Evolutionary conservation across 2,113 vertebrate genomes (phyloP).

Genomic region (Onychostoma macrolepis): DNA sequence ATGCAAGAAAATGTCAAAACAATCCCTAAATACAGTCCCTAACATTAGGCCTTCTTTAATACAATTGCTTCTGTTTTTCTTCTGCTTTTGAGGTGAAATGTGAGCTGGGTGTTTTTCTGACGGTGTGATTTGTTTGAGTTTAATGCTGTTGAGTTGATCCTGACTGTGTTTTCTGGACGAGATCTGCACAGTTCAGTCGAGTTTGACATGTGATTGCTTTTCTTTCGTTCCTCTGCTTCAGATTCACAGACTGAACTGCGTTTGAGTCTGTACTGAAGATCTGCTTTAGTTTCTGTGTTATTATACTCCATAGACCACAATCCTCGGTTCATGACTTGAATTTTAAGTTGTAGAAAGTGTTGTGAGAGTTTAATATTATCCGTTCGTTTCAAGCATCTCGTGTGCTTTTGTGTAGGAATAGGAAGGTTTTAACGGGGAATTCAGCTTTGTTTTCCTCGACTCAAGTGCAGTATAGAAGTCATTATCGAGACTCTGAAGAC

Average conservation of each 20-base stretch:
- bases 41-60: neutral
- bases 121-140: neutral
- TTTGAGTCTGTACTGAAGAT: neutral
- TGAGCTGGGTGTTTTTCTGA: neutral
- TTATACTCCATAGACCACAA: neutral
- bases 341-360: neutral
- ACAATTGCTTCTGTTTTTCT: too few species aligned
- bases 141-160: neutral
- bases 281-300: neutral
- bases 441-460: neutral
- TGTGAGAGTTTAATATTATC: neutral
- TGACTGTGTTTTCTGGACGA: neutral
- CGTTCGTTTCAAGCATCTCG: neutral
- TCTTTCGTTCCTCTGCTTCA: too few species aligned
- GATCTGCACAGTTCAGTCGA: too few species aligned
- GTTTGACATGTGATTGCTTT: too few species aligned
- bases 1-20: neutral
- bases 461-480: neutral
- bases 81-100: neutral
- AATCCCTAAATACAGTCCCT: neutral
- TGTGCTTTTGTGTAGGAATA: neutral
- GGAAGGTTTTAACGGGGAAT: neutral
- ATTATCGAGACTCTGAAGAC: neutral
- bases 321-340: slow-evolving; percentile 18
- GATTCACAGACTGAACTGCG: neutral